Conservation (phyloP, 1,140 invertebrate species). For the Pachyrhynchus sulphureomaculatus region DNA sequence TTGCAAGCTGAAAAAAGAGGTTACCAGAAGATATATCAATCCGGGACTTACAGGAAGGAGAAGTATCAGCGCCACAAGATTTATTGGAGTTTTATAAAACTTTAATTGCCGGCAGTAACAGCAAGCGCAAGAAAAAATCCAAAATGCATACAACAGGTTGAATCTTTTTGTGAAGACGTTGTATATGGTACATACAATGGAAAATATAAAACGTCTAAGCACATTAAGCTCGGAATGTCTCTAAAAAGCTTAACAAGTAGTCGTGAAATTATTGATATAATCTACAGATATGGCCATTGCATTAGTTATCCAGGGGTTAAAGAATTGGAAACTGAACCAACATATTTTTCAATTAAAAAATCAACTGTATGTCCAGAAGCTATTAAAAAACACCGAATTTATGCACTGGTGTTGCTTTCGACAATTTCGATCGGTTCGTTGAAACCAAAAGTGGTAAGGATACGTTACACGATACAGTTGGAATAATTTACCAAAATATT, state of each 20-base stretch:
- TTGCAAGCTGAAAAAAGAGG: conserved; percentile 20
- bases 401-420: conserved; percentile 49
- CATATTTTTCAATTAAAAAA: conserved; percentile 21
- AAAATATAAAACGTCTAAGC: conserved; percentile 42
- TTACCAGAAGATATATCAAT: conserved; percentile 27
- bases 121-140: conserved; percentile 22
- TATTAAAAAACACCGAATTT: conserved; percentile 33
- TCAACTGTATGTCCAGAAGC: conserved; percentile 36
- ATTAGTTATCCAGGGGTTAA: conserved; percentile 40
- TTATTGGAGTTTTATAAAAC: conserved; percentile 30
- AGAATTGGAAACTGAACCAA: conserved; percentile 45
- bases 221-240: conserved; percentile 41
- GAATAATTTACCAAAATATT: conserved; percentile 20
- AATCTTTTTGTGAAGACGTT: conserved; percentile 36
- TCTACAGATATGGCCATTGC: conserved; percentile 42
- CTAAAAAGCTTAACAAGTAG: conserved; percentile 45
- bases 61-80: conserved; percentile 28
- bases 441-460: conserved; percentile 50
- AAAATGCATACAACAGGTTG: conserved; percentile 30
- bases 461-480: no score
- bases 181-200: conserved; percentile 40
- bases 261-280: conserved; percentile 41
- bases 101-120: neutral
- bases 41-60: conserved; percentile 36
- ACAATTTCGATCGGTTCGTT: conserved; percentile 53